Evolutionary conservation across 2,113 vertebrate genomes (phyloP).

Genomic region (Apaloderma vittatum): DNA sequence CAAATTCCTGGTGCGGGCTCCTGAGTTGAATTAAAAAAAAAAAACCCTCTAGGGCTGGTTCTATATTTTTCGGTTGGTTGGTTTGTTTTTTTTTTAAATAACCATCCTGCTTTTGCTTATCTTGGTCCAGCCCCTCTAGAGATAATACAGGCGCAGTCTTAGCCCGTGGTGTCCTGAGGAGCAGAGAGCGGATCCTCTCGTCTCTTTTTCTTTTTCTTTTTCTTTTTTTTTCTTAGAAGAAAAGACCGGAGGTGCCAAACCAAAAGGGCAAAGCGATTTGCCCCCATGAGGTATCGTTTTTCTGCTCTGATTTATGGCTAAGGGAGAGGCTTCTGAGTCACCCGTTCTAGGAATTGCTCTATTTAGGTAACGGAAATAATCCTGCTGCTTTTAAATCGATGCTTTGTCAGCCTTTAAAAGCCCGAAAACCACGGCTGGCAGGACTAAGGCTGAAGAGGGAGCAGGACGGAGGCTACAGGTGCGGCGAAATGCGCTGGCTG

Average conservation of each 20-base stretch:
- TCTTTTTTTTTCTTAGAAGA: neutral
- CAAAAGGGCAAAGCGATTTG: neutral
- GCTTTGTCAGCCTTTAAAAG: neutral
- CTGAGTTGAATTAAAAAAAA: neutral
- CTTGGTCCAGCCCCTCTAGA: neutral
- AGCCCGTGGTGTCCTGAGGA: neutral
- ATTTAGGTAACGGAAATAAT: neutral
- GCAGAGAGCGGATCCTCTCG: neutral
- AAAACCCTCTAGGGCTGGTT: neutral
- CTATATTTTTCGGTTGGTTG: neutral
- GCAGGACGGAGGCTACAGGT: neutral
- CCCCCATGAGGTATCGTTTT: neutral
- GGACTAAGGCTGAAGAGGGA: neutral
- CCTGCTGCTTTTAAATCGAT: neutral
- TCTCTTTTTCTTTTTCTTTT: neutral
- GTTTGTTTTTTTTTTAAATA: neutral
- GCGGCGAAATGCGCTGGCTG: fast-evolving
- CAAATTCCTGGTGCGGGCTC: neutral
- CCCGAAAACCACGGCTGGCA: fast-evolving
- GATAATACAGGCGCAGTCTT: slow-evolving; percentile 7
- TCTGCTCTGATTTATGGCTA: neutral
- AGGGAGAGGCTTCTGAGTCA: neutral
- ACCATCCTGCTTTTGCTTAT: slow-evolving; percentile 4
- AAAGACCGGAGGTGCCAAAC: neutral
- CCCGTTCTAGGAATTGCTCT: neutral